Conservation (phyloP, 2,113 vertebrate species). For the Megaceryle torquata region DNA sequence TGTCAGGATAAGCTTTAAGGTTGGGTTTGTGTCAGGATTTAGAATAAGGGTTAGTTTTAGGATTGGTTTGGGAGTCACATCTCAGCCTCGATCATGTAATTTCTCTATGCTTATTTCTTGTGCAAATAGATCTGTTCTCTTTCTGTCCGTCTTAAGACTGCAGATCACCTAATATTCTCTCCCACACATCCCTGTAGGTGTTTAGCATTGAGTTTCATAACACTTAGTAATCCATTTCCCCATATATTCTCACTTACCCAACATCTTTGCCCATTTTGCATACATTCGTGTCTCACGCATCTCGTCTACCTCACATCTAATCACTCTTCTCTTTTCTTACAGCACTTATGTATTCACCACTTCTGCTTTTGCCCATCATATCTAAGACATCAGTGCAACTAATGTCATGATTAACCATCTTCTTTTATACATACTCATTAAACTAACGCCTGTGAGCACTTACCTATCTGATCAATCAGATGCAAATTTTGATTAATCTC, state of each 20-base stretch:
- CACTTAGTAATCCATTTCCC: background rate
- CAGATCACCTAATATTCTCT: background rate
- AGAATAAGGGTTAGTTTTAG: background rate
- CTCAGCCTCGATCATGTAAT: background rate
- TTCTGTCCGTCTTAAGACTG: background rate
- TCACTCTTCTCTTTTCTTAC: background rate
- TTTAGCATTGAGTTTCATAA: background rate
- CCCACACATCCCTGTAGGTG: background rate
- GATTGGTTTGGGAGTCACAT: background rate
- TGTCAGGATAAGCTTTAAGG: background rate
- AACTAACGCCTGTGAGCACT: background rate
- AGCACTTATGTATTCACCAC: background rate
- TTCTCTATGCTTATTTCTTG: background rate
- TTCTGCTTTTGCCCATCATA: background rate
- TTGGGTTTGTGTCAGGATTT: background rate
- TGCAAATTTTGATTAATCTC: slow-evolving; percentile 49
- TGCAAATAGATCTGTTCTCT: slow-evolving; percentile 10
- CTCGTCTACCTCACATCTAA: background rate
- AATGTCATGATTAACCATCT: background rate
- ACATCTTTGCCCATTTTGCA: slow-evolving; percentile 4
- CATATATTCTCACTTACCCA: slow-evolving; percentile 11
- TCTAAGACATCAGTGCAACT: background rate
- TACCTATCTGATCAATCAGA: slow-evolving; percentile 18
- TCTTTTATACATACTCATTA: slow-evolving; percentile 4
- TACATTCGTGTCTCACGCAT: background rate